Base-by-base conservation (phyloP, 2,113 vertebrate genomes). In the Epinephelus moara region DNA sequence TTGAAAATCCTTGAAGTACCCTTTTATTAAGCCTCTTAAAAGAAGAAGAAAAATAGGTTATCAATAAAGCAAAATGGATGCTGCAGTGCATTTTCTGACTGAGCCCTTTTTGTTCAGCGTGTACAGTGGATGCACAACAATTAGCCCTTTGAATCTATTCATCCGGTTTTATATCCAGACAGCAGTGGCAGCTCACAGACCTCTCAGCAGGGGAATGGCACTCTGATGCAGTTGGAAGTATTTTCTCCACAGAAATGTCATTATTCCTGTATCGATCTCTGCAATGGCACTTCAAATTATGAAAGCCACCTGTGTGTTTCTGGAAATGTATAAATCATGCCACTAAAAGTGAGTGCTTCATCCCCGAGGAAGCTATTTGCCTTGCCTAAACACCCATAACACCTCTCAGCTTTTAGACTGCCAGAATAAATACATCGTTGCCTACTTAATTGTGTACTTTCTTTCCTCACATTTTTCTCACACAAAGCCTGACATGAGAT, bases 281-380 rank as follows among this genome's bases (percentile, higher is more conserved):
- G 13, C 74, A 21, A 18, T 42, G 78, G 60, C 53, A 33, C 64
- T 78, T 70, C 50, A 33, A 67, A 76, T 87, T 71, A 75, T 67
- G 14, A 75, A 75, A 75, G 75, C 55, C 66, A 80, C 66, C 76
- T 80, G 76, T 66, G 53, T 67, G 70, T 52, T 80, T 40, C 66
- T 61, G 37, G 70, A 76, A 60, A 87, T 66, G 60, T 80, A 68
- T 87, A 67, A 88, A 84, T 81, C 70, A 78, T 55, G 52, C 52
- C 45, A 52, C 42, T 81, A 33, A 77, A 69, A 74, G 40, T 4
- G 0, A 73, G 18, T 7, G 27, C 19, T n/a, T 56, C n/a, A 49
- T 30, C 77, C 56, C n/a, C 0, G 14, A 75, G 76, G 71, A 82
- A 13, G 57, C 30, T 70, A 33, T 64, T 63, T 59, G 23, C n/a